Conservation (phyloP, 2,113 vertebrate species). For the Solenodon paradoxus region DNA sequence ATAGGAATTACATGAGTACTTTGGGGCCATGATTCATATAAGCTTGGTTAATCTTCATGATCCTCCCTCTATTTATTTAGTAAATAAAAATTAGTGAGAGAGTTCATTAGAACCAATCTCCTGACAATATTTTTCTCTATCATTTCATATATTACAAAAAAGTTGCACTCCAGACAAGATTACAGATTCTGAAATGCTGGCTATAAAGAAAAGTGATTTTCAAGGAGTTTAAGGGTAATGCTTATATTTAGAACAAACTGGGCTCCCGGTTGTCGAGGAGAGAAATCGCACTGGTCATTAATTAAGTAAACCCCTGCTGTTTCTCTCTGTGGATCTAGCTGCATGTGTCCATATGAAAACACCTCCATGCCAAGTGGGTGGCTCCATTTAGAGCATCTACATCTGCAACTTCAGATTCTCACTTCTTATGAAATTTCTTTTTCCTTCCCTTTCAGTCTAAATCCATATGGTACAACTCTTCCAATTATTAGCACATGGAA, state of each 20-base stretch:
- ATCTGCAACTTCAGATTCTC: neutral
- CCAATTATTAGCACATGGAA: neutral
- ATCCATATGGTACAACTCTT: neutral
- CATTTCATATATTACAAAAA: neutral
- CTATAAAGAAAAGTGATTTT: neutral
- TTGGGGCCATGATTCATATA: neutral
- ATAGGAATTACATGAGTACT: neutral
- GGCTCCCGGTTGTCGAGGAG: neutral
- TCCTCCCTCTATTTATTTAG: neutral
- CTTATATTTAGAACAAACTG: conserved; percentile 34
- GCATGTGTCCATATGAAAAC: accelerated
- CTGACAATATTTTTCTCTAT: neutral
- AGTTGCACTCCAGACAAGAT: neutral
- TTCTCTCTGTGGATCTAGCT: neutral
- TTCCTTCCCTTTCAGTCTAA: neutral
- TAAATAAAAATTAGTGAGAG: neutral
- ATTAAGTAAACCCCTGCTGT: neutral
- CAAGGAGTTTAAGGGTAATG: neutral
- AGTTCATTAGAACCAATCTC: neutral
- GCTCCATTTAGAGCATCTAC: neutral
- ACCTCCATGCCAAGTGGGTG: too few species aligned
- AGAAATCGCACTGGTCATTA: neutral
- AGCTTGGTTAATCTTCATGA: neutral
- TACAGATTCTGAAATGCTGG: neutral
- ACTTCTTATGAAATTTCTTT: neutral